Percentiles rank a stretch among this genome's conserved stretches.
These are phyloP conservation scores for Eumaeus atala DNA, from an alignment of 1,140 invertebrate genomes.

Conservation along the genomic window DNA sequence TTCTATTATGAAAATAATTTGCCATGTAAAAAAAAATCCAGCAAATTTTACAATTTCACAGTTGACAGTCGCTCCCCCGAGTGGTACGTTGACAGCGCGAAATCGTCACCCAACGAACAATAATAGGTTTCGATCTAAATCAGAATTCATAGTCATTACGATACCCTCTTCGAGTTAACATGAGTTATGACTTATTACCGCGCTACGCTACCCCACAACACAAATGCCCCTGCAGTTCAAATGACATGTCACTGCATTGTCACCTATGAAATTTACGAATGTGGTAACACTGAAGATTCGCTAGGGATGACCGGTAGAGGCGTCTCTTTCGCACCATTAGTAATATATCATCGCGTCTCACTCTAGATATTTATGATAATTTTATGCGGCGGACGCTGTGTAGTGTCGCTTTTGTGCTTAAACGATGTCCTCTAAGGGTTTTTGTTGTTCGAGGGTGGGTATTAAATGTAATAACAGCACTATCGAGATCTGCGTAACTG, in stretches of 20 bases:
- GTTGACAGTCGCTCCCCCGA: slow-evolving; percentile 35
- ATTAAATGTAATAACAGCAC: slow-evolving; percentile 56
- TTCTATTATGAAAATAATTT: not conserved
- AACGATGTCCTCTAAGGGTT: slow-evolving; percentile 53
- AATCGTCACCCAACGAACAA: slow-evolving; percentile 44
- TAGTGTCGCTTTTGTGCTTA: slow-evolving; percentile 52
- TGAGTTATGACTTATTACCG: slow-evolving; percentile 66
- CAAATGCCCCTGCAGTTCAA: slow-evolving; percentile 51
- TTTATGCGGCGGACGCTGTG: slow-evolving; percentile 60
- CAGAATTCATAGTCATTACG: slow-evolving; percentile 50
- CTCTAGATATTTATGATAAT: slow-evolving; percentile 67
- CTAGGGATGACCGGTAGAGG: slow-evolving; percentile 37
- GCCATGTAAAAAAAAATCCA: slow-evolving; percentile 24
- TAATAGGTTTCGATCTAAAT: slow-evolving; percentile 54
- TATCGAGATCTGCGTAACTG: slow-evolving; percentile 37
- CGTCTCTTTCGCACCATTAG: slow-evolving; percentile 26
- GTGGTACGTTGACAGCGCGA: slow-evolving; percentile 37
- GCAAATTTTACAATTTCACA: slow-evolving; percentile 52
- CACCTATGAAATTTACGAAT: slow-evolving; percentile 47
- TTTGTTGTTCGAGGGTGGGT: slow-evolving; percentile 53
- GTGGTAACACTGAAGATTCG: slow-evolving; percentile 31
- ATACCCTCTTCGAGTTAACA: slow-evolving; percentile 54
- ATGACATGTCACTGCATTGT: slow-evolving; percentile 63
- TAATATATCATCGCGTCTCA: slow-evolving; percentile 27
- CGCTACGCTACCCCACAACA: slow-evolving; percentile 37